These are phyloP conservation scores for Gryllus bimaculatus DNA, from an alignment of 1,140 invertebrate genomes.

Conservation along the genomic window DNA sequence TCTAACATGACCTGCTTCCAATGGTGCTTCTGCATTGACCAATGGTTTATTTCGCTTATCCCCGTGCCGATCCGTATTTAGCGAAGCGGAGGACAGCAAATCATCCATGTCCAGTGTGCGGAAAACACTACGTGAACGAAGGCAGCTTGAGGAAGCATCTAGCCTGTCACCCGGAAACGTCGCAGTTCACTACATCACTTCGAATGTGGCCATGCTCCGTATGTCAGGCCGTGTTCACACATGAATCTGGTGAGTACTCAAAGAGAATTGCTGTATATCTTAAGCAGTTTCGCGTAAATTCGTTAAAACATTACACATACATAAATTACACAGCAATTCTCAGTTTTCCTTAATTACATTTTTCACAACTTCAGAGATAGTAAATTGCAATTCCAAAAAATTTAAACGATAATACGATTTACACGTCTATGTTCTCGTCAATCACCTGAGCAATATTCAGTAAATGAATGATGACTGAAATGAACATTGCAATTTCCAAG, in stretches of 20 bases:
- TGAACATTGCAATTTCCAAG: too few species aligned
- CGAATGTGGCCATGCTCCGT: constrained; percentile 92
- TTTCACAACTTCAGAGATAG: too few species aligned
- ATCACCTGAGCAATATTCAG: too few species aligned
- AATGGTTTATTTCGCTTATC: constrained; percentile 21
- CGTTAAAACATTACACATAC: too few species aligned
- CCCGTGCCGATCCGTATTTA: constrained; percentile 48
- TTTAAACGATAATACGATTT: too few species aligned
- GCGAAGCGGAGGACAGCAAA: constrained; percentile 86
- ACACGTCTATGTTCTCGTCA: too few species aligned
- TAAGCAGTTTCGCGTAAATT: too few species aligned
- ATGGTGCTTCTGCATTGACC: constrained; percentile 35
- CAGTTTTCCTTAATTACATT: too few species aligned
- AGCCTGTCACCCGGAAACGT: constrained; percentile 83
- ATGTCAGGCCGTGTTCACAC: constrained; percentile 86
- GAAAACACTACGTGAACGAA: constrained; percentile 91
- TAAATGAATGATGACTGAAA: too few species aligned
- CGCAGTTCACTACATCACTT: constrained; percentile 72
- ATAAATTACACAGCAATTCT: too few species aligned
- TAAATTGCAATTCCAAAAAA: too few species aligned
- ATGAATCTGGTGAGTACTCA: constrained; percentile 65
- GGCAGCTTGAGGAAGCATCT: constrained; percentile 85
- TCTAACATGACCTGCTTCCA: constrained; percentile 9
- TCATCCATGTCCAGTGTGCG: constrained; percentile 87
- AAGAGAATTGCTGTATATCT: too few species aligned